Base-by-base conservation (phyloP, 2,888 invertebrate genomes). In the Dasypolia templi region DNA sequence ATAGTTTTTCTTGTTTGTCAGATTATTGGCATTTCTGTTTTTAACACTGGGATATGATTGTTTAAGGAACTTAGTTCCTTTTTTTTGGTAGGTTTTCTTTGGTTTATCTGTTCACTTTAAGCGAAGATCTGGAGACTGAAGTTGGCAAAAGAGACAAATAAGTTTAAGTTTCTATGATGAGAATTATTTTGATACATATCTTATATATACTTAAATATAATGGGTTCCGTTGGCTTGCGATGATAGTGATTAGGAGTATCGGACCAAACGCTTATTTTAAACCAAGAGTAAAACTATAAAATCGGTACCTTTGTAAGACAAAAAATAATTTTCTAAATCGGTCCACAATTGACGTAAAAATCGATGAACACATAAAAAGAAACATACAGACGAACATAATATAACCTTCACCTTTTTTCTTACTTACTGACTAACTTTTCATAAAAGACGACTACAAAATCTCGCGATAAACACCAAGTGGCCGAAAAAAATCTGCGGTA, bases 1-100 rank as follows among this genome's bases (percentile, higher is more conserved):
- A 53, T 53, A 29, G 61, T 56, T 22, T 64, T 32, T 35, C n/a
- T n/a, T 64, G 14, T 64, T 39, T 35, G 39, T 80, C 53, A 75
- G 69, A 81, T 64, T 64, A 75, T 71, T 75, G 1, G 12, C 84
- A 81, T 81, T 55, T 72, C 44, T 62, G 5, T 19, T 80, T 56
- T 42, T 17, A 44, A 14, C 67, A 68, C 64, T 59, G 44, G 29
- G 11, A 35, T 74, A 29, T n/a, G 17, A n/a, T 46, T 51, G 17
- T 51, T 67, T 62, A 4, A 4, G 32, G 35, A 29, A 26, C 7
- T 19, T 29, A 1, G 17, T 56, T 42, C 29, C 19, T 32, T 73
- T n/a, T n/a, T n/a, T n/a, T 29, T 46, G 22, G n/a, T 65, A n/a
- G 19, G 0, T 32, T n/a, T 49, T 35, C 42, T 51, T 67, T 55